Evolutionary conservation across 2,888 invertebrate species (phyloP), one percentile per base, ranked within the genome.

Genomic region (Dendrolimus houi): DNA sequence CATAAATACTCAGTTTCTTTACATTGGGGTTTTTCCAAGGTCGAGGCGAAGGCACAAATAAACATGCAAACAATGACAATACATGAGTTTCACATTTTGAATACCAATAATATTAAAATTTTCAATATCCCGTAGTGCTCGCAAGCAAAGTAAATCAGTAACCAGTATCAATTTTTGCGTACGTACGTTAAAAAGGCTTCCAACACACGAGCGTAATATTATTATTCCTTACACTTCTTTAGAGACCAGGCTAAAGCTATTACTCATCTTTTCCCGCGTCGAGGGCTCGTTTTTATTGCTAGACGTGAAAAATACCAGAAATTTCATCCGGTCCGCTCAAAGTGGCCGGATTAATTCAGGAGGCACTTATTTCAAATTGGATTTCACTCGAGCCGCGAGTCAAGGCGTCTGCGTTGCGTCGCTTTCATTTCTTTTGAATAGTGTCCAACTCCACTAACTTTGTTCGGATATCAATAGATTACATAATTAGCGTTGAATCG

Each of bases 341-440:
- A 87, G 87, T 85, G 85, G 83, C 81, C 71, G 87, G 88, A 90
- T 89, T 90, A 89, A 90, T 89, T 90, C 89, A 83, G 83, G 82
- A 83, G 83, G 87, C 88, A 89, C 89, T 90, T 89, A 89, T 88
- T 87, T 87, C 87, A 86, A 89, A 90, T 90, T 88, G 88, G 86
- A 88, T 88, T 89, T 86, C 81, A 75, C 75, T 83, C 77, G 71
- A 75, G 74, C 72, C 77, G 74, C 78, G 80, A 77, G 73, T 77
- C 69, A 65, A 73, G 73, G 72, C 71, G 47, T 47, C 47, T 47
- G 47, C 47, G 9, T 70, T 74, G 74, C 72, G 70, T 76, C 79
- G 74, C 74, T 77, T 79, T 83, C 77, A 82, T 81, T 83, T 78
- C 78, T 78, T 81, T 81, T 81, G 84, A 83, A 86, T 85, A 82